Evolutionary conservation across 2,888 invertebrate species (phyloP).

Genomic region (Archaeoteleia sp.): DNA sequence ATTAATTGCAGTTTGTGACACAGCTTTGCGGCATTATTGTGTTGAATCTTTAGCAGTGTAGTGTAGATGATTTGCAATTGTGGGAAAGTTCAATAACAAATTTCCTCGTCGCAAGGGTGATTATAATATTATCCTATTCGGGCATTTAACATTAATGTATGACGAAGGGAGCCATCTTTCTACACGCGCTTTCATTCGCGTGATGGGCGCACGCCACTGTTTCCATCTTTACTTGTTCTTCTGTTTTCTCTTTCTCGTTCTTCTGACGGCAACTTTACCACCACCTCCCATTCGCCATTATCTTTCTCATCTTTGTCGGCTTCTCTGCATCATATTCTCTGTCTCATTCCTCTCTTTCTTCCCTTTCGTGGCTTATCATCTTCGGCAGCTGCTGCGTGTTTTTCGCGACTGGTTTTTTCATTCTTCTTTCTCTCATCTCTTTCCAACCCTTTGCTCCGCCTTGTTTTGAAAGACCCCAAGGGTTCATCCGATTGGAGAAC

Average conservation of each 20-base stretch:
- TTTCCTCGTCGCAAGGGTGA: no score
- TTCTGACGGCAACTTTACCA: conserved; percentile 1
- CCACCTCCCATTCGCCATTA: conserved; percentile 22
- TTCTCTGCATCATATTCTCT: conserved; percentile 10
- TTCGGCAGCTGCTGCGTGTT: conserved; percentile 46
- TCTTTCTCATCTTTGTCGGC: conserved; percentile 22
- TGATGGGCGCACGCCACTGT: conserved; percentile 65
- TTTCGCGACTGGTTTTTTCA: conserved; percentile 39
- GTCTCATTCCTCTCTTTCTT: conserved; percentile 31
- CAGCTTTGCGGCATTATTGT: no score
- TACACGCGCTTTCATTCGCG: conserved; percentile 71
- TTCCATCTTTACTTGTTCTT: conserved; percentile 38
- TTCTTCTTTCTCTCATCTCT: conserved; percentile 21
- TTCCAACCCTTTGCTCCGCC: conserved; percentile 38
- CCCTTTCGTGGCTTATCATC: conserved; percentile 28
- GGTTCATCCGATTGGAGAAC: conserved; percentile 16
- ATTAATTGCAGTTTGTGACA: no score
- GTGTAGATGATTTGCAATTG: no score
- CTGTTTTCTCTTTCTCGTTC: conserved; percentile 33
- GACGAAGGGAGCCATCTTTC: conserved; percentile 67
- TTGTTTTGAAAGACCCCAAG: conserved; percentile 18
- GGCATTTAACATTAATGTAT: no score
- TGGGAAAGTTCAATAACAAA: no score
- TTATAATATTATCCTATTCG: no score
- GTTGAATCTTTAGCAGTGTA: no score